These are phyloP conservation scores for Stenodera caucasica DNA, from an alignment of 2,888 invertebrate genomes.

Conservation along the genomic window DNA sequence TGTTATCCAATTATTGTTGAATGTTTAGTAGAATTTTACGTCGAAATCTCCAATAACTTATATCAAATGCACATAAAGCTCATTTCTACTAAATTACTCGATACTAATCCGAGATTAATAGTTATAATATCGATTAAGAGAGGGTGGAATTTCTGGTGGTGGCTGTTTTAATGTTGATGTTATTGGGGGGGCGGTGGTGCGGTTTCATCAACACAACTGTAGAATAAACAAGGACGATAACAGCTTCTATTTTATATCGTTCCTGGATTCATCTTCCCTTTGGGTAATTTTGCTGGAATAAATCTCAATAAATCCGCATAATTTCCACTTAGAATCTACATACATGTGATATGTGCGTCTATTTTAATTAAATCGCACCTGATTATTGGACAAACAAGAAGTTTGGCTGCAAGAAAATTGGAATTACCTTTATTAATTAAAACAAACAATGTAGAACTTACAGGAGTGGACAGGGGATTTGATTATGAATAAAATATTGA, in stretches of 20 bases:
- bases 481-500: background rate
- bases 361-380: constrained; percentile 8
- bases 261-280: background rate
- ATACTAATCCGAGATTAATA: constrained; percentile 20
- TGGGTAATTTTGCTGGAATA: constrained; percentile 11
- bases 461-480: background rate
- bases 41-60: background rate
- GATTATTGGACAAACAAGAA: too few relatives aligned
- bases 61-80: constrained; percentile 37
- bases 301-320: constrained; percentile 1
- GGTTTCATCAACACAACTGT: constrained; percentile 11
- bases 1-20: background rate
- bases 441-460: background rate
- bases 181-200: constrained; percentile 8
- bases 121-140: constrained; percentile 9
- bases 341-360: background rate
- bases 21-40: background rate
- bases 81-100: constrained; percentile 35
- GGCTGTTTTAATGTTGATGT: too few relatives aligned
- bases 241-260: background rate
- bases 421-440: background rate
- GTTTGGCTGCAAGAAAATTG: too few relatives aligned
- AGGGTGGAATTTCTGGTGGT: background rate
- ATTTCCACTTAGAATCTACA: background rate
- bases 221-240: background rate